A percentile compares a stretch with the other conserved stretches of the same genome.
These are phyloP conservation scores for Ginglymostoma cirratum DNA, from an alignment of 2,113 vertebrate species.

Conservation along the genomic window DNA sequence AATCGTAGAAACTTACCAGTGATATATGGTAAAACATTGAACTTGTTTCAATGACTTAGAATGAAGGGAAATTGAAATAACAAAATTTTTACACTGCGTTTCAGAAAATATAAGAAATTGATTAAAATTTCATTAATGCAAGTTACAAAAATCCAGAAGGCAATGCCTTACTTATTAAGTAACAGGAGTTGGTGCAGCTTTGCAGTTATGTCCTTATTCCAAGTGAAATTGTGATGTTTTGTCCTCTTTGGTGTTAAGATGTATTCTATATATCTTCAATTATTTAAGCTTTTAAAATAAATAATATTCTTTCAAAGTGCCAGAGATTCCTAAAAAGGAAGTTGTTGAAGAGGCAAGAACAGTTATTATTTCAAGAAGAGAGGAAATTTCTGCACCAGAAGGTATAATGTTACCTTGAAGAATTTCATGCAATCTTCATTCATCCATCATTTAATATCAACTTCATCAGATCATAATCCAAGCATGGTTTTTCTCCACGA, in stretches of 20 bases:
- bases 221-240: not conserved
- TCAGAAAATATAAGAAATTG: not conserved
- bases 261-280: not conserved
- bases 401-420: constrained; percentile 25
- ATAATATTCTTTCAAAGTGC: constrained; percentile 39
- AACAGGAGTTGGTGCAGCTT: not conserved
- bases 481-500: not conserved
- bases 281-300: not conserved
- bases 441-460: not conserved
- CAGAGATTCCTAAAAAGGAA: constrained; percentile 36
- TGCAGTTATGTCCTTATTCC: not conserved
- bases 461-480: constrained; percentile 3
- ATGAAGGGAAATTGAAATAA: no score
- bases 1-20: no score
- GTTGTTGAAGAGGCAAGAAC: constrained; percentile 37
- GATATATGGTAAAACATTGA: no score
- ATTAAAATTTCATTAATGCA: not conserved
- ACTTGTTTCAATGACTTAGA: no score
- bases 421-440: not conserved
- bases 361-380: constrained; percentile 36
- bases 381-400: constrained; percentile 38
- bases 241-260: not conserved
- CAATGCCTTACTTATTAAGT: not conserved
- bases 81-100: not conserved
- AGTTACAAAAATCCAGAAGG: not conserved